Evolutionary conservation across 1,140 invertebrate genomes (phyloP), one percentile per base, ranked within the genome.

Genomic region (Ceratina australensis): DNA sequence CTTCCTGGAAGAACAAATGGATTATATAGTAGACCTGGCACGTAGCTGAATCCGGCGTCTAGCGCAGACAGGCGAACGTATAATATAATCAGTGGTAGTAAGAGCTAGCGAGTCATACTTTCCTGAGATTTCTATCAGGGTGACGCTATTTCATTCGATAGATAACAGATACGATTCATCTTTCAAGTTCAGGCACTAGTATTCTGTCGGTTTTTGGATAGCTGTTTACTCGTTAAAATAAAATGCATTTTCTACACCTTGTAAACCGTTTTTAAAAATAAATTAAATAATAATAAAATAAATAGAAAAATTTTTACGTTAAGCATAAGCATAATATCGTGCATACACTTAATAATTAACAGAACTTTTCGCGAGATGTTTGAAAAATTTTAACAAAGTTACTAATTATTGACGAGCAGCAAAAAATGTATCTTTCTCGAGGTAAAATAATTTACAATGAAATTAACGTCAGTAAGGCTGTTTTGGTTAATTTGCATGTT

Each of bases 1-100:
- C 47, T 74, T 78, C 59, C 76, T 64, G 60, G n/a, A 66, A 59
- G 69, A 73, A 78, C 76, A 69, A 72, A 79, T 26, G 77, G 7
- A 60, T 57, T 72, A 24, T 74, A 50, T 26, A 10, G 33, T 42
- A 60, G 63, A 79, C 54, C 26, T 42, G 20, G 10, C 22, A n/a
- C 24, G 54, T 42, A 18, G 24, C 28, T 20, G 26, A n/a, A 42
- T 60, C 28, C 16, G 59, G 16, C 42, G n/a, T 72, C 61, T 78
- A 59, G 15, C 60, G 60, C 20, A 49, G 66, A 77, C 49, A 61
- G 57, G 71, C 56, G 47, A 8, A 42, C 33, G 33, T 42, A 26
- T 28, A 75, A 57, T 57, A 13, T 20, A 42, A 28, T 26, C 8
- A 13, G 50, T 22, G 16, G 16, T 7, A 16, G 18, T 33, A 10